Conservation (phyloP, 1,140 invertebrate species). For the Brachionus koreanus region DNA sequence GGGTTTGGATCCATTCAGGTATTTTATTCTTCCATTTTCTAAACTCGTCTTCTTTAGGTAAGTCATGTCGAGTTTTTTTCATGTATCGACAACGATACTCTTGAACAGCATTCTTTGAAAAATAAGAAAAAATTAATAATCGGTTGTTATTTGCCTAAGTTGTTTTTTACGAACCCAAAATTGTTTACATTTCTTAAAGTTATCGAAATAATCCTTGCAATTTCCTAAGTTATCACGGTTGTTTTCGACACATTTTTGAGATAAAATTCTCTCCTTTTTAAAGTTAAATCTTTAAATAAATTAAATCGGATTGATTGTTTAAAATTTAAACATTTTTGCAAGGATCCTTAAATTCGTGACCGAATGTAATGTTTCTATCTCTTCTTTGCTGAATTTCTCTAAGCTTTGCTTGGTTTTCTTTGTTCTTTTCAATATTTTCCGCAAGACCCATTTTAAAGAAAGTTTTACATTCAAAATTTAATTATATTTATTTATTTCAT, state of each 20-base stretch:
- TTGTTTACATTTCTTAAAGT: slow-evolving; percentile 43
- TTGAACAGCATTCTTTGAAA: slow-evolving; percentile 42
- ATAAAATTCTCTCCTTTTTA: slow-evolving; percentile 14
- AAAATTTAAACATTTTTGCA: background rate
- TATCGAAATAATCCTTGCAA: slow-evolving; percentile 42
- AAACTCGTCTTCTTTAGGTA: slow-evolving; percentile 44
- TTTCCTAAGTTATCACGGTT: slow-evolving; percentile 13
- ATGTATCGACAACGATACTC: slow-evolving; percentile 22
- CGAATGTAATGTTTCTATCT: slow-evolving; percentile 30
- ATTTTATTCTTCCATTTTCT: slow-evolving; percentile 38
- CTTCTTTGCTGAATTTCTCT: slow-evolving; percentile 8
- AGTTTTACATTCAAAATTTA: background rate
- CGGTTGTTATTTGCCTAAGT: background rate
- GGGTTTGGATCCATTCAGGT: slow-evolving; percentile 31
- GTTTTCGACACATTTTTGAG: slow-evolving; percentile 34
- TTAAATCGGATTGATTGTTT: background rate
- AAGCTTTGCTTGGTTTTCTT: slow-evolving; percentile 6
- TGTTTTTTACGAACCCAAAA: slow-evolving; percentile 36
- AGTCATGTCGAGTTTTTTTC: slow-evolving; percentile 36
- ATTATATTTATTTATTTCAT: background rate
- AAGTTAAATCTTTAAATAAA: background rate
- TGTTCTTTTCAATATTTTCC: slow-evolving; percentile 8
- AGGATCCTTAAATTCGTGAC: slow-evolving; percentile 31
- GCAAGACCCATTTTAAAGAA: slow-evolving; percentile 1
- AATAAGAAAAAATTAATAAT: background rate